Base-by-base conservation (phyloP, 2,113 vertebrate genomes). In the Motacilla alba region DNA sequence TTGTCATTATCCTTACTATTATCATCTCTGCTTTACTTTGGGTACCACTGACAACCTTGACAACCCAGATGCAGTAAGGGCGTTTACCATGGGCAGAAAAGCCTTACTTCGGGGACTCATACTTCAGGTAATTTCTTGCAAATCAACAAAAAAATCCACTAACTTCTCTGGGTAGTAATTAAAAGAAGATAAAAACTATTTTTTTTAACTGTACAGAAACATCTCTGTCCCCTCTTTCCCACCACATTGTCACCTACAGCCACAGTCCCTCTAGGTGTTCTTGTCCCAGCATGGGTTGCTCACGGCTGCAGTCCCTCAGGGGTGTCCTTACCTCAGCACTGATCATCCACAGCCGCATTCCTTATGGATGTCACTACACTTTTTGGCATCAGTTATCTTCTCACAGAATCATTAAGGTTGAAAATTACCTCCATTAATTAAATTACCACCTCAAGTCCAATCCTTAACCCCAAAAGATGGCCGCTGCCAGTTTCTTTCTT, bases 311-410 rank as follows among this genome's bases (percentile, higher is more conserved):
- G 35, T 31, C 18, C 31, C 22, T 74, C 3, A 0, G 8, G 5
- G 1, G 1, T 55, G 31, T 83, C 18, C 11, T 39, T 75, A 18
- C 9, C 49, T 70, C 2, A 4, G 31, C 5, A 10, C 0, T 26
- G 15, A 16, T 37, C 26, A 37, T 20, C 43, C 19, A 7, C 0
- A 1, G 39, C 12, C 19, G 39, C 23, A 72, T 26, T 49, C 28
- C 11, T 46, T 35, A 18, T 3, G 23, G 30, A 31, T 63, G 10
- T 52, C 33, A n/a, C 20, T 24, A 17, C 14, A 5, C 19, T 50
- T 70, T 43, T 14, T 7, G 43, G 56, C 43, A 37, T 23, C 19
- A 43, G 1, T 44, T 64, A 4, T n/a, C n/a, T 41, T 68, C 24
- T 31, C 7, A 35, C 16, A 33, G 44, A 81, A 23, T 50, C 4